Evolutionary conservation across 2,888 invertebrate genomes (phyloP).

Genomic region (Cenopis cana): DNA sequence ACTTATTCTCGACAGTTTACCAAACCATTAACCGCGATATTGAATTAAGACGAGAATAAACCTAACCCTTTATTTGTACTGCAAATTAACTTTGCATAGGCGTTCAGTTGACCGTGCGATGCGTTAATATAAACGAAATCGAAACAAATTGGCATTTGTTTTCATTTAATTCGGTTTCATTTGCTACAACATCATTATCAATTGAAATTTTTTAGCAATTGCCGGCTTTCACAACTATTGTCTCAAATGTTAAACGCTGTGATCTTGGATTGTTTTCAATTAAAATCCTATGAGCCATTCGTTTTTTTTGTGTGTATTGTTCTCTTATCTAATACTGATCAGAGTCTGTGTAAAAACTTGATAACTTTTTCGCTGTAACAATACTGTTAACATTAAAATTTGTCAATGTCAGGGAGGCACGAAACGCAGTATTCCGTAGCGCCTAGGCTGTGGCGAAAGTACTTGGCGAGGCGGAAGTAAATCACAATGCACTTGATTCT

Average conservation of each 20-base stretch:
- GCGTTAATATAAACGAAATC: slow-evolving; percentile 3
- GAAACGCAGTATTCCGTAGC: slow-evolving; percentile 15
- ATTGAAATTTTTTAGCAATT: neutral
- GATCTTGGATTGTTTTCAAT: neutral
- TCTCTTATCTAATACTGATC: neutral
- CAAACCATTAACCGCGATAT: slow-evolving; percentile 64
- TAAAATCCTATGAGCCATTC: neutral
- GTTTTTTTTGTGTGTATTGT: slow-evolving; percentile 1
- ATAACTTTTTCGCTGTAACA: neutral
- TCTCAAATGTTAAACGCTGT: neutral
- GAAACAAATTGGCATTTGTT: slow-evolving; percentile 16
- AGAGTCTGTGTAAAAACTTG: neutral
- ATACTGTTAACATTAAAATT: neutral
- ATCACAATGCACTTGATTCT: slow-evolving; percentile 67
- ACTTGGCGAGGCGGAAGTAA: slow-evolving; percentile 59
- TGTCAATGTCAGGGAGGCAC: slow-evolving; percentile 10
- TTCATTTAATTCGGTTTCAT: neutral
- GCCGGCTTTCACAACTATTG: neutral
- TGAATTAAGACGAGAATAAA: slow-evolving; percentile 55
- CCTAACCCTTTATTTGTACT: slow-evolving; percentile 49
- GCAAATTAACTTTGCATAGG: slow-evolving; percentile 46
- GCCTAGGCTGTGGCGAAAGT: slow-evolving; percentile 61
- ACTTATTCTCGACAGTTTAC: slow-evolving; percentile 67
- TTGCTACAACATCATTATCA: neutral
- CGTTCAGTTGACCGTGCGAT: slow-evolving; percentile 28